phyloP scores from a whole-genome alignment of 64 coral and sea anemone species.

The Cladopsammia gracilis region DNA sequence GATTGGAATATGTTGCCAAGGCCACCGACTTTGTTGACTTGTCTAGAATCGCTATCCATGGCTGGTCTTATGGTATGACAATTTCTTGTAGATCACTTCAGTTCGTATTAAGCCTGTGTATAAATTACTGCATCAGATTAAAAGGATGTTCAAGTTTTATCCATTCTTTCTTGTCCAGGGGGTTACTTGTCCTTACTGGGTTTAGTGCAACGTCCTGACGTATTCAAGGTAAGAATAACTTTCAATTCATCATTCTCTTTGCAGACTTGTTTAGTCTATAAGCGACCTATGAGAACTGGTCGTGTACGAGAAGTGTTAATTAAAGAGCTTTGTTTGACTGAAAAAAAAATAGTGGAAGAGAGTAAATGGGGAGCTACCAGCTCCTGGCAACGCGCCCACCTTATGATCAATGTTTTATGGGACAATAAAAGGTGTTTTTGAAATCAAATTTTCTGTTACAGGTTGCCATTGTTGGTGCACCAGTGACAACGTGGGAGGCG shows the following conservation, averaged over 20 bases:
- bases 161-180: slow-evolving; percentile 33
- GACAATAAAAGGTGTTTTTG: too few relatives aligned
- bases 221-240: slow-evolving; percentile 54
- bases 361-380: too few relatives aligned
- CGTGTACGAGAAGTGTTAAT: too few relatives aligned
- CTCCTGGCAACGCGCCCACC: too few relatives aligned
- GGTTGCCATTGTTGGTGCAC: slow-evolving; percentile 96
- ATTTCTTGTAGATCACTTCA: too few relatives aligned
- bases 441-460: not conserved
- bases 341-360: too few relatives aligned
- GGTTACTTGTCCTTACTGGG: slow-evolving; percentile 93
- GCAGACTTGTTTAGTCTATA: too few relatives aligned
- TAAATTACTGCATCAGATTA: not conserved
- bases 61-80: slow-evolving; percentile 96
- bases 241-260: too few relatives aligned
- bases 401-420: too few relatives aligned
- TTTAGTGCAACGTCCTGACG: slow-evolving; percentile 78
- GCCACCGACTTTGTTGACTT: slow-evolving; percentile 85
- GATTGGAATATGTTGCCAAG: slow-evolving; percentile 79
- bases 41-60: slow-evolving; percentile 93
- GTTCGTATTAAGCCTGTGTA: not conserved
- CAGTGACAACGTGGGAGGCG: slow-evolving; percentile 96
- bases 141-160: not conserved
- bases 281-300: too few relatives aligned
- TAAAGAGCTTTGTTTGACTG: too few relatives aligned